Base-by-base conservation (phyloP, 1,140 invertebrate genomes). In the Triops longicaudatus region DNA sequence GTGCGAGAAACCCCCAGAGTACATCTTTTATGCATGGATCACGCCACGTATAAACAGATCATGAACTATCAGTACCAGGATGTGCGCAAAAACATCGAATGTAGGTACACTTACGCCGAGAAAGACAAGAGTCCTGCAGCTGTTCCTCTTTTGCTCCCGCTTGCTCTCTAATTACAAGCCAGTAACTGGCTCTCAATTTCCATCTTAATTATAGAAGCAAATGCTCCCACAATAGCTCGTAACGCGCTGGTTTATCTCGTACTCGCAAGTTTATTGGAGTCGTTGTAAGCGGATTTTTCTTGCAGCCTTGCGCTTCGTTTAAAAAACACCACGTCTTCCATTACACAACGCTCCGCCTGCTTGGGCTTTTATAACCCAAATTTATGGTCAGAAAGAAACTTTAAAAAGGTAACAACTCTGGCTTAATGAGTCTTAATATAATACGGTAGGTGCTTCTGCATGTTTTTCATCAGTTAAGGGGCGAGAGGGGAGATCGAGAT, bases 31-130 rank as follows among this genome's bases (percentile, higher is more conserved):
- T 63, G 50, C 50, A 63, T 63, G 50, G 50, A 63, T 63, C 50
- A 63, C 50, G 50, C 50, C 50, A 63, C 50, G 50, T 22, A 63
- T 63, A 63, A 63, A 63, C 22, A 63, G 50, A 63, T 22, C 50
- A 63, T 63, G 50, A 63, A 63, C 50, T 63, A 63, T 63, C 50
- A 63, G 50, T 63, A 63, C 50, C 50, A 63, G 50, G 50, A 63
- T 63, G 50, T 63, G 1, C 17, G 50, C 14, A 63, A 63, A 14
- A n/a, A 63, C 14, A 1, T n/a, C 14, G 22, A 22, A 63, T 14
- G 50, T 63, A 22, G 50, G 14, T n/a, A 6, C 50, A 63, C 22
- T n/a, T 14, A 12, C 50, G 50, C 2, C 50, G 50, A 22, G 50
- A 22, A 63, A 63, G 14, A 63, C 14, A 63, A 10, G 44, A 63